Percentiles rank a stretch among this genome's conserved stretches.
These are phyloP conservation scores for Enteromius unitaeniatus DNA, from an alignment of 2,797 vertebrate species.

Conservation along the genomic window DNA sequence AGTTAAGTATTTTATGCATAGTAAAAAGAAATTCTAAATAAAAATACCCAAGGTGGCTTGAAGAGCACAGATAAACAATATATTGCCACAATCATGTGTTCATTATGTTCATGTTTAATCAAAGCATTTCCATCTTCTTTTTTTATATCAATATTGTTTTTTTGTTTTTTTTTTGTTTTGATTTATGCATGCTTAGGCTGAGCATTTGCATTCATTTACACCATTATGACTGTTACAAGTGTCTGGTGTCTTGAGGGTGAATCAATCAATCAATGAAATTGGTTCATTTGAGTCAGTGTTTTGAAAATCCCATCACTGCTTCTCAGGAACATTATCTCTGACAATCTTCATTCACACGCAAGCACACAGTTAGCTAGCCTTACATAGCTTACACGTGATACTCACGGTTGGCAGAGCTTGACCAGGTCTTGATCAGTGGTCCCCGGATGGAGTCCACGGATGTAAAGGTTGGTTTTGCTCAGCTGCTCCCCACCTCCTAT, in stretches of 20 bases:
- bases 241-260: neutral
- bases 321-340: neutral
- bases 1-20: neutral
- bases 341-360: neutral
- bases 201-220: too few relatives aligned
- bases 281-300: neutral
- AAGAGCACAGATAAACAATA: neutral
- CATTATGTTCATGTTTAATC: too few relatives aligned
- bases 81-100: too few relatives aligned
- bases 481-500: slow-evolving; percentile 85
- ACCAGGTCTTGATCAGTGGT: slow-evolving; percentile 96
- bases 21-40: neutral
- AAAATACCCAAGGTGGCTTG: neutral
- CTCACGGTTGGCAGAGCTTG: slow-evolving; percentile 95
- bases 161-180: too few relatives aligned
- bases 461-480: slow-evolving; percentile 96
- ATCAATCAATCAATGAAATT: neutral
- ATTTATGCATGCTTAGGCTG: neutral
- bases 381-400: slow-evolving; percentile 31
- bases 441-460: slow-evolving; percentile 90
- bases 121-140: too few relatives aligned
- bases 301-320: neutral
- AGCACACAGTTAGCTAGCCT: neutral
- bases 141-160: too few relatives aligned
- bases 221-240: neutral